These are phyloP conservation scores for Dolichoris vasculosae DNA, from an alignment of 1,140 invertebrate genomes.

Conservation along the genomic window DNA sequence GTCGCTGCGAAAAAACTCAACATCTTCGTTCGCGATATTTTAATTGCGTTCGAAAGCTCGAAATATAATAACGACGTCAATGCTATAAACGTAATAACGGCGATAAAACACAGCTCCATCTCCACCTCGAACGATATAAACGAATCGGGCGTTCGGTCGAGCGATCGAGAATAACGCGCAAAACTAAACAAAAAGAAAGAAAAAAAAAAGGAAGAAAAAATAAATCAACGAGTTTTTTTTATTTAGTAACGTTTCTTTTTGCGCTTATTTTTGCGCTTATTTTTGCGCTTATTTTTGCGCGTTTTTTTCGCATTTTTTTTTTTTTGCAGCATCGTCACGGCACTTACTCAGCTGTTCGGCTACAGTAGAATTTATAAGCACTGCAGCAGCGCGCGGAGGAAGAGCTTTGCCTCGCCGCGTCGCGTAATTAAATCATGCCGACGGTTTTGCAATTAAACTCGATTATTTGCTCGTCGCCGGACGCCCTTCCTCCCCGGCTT, in stretches of 20 bases:
- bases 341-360: constrained; percentile 43
- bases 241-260: too few relatives aligned
- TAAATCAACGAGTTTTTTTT: too few relatives aligned
- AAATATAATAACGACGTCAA: constrained; percentile 47
- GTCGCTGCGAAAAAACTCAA: not conserved
- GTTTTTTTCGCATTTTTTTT: not conserved
- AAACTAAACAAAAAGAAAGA: not conserved
- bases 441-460: constrained; percentile 77
- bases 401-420: constrained; percentile 55
- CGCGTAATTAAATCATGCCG: constrained; percentile 76
- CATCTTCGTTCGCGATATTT: constrained; percentile 49
- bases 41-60: constrained; percentile 30
- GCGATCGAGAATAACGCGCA: constrained; percentile 33
- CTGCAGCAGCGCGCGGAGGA: constrained; percentile 35
- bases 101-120: constrained; percentile 19
- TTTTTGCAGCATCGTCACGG: not conserved
- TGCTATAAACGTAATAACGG: constrained; percentile 37
- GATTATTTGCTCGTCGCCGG: constrained; percentile 75
- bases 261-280: not conserved
- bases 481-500: constrained; percentile 54
- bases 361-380: constrained; percentile 33
- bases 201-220: too few relatives aligned
- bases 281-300: not conserved
- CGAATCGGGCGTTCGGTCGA: not conserved
- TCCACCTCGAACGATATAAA: constrained; percentile 18